These are phyloP conservation scores for Zoroaster sp. DNA, from an alignment of 53 echinoderm and acorn worm genomes.

Conservation along the genomic window DNA sequence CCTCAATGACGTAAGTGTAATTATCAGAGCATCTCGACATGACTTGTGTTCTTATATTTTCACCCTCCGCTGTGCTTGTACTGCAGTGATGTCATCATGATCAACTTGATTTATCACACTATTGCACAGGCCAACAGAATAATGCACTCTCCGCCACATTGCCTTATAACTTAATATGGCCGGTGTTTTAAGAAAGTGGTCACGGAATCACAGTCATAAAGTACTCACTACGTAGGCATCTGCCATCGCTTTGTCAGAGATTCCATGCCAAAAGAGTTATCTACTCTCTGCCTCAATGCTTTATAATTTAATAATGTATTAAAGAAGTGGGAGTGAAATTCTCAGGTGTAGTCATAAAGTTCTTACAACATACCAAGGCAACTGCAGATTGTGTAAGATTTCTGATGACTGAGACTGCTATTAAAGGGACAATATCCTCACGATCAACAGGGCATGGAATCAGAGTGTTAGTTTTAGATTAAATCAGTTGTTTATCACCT, in stretches of 20 bases:
- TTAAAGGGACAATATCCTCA: too few species aligned
- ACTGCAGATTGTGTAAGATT: too few species aligned
- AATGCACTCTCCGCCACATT: not conserved
- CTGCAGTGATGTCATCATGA: not conserved
- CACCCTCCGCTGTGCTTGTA: not conserved
- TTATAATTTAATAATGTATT: not conserved
- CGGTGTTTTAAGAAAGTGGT: too few species aligned
- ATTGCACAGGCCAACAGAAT: not conserved
- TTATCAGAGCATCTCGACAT: not conserved
- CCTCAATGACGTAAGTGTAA: not conserved
- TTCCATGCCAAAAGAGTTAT: not conserved
- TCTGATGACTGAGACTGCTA: too few species aligned
- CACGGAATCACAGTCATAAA: too few species aligned
- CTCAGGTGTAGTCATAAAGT: not conserved
- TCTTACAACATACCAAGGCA: too few species aligned
- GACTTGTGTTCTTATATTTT: slow-evolving; percentile 10
- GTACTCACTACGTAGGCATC: too few species aligned
- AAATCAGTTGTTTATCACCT: too few species aligned
- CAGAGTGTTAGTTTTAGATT: too few species aligned
- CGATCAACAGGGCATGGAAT: too few species aligned
- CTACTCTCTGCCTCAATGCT: not conserved
- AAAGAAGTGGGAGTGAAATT: not conserved
- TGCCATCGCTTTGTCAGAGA: too few species aligned
- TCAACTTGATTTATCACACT: not conserved
- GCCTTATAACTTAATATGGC: not conserved